Conservation (phyloP, 2,888 invertebrate species). For the Siphlonurus alternatus region DNA sequence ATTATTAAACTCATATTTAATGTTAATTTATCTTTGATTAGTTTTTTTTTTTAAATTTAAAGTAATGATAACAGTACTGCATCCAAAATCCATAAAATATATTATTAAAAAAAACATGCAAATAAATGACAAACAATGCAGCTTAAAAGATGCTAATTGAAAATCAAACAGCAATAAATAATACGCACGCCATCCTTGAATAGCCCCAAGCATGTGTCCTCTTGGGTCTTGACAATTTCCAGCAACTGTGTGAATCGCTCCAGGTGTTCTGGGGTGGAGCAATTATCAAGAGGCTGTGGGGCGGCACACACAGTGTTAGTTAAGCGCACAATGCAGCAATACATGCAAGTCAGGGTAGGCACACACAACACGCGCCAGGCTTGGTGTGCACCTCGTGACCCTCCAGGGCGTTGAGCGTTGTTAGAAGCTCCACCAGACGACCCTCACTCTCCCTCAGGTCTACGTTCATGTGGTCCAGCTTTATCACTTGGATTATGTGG, state of each 20-base stretch:
- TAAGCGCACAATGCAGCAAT: not conserved
- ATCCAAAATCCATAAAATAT: too few species aligned
- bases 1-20: too few species aligned
- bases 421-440: conserved; percentile 41
- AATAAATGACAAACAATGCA: too few species aligned
- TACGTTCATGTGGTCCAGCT: conserved; percentile 45
- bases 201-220: conserved; percentile 18
- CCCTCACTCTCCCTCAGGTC: conserved; percentile 52
- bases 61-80: too few species aligned
- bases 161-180: not conserved
- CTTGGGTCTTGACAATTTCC: conserved; percentile 19
- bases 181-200: conserved; percentile 19
- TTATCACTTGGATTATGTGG: conserved; percentile 18
- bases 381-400: not conserved
- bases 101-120: too few species aligned
- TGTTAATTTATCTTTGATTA: too few species aligned
- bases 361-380: not conserved
- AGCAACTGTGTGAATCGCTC: conserved; percentile 19
- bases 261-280: conserved; percentile 6
- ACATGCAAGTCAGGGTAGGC: not conserved
- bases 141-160: not conserved
- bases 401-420: conserved; percentile 4
- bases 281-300: not conserved
- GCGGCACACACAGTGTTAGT: not conserved
- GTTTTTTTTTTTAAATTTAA: too few species aligned